phyloP scores from a whole-genome alignment of 2,113 vertebrate genomes.

The Arizona elegans region DNA sequence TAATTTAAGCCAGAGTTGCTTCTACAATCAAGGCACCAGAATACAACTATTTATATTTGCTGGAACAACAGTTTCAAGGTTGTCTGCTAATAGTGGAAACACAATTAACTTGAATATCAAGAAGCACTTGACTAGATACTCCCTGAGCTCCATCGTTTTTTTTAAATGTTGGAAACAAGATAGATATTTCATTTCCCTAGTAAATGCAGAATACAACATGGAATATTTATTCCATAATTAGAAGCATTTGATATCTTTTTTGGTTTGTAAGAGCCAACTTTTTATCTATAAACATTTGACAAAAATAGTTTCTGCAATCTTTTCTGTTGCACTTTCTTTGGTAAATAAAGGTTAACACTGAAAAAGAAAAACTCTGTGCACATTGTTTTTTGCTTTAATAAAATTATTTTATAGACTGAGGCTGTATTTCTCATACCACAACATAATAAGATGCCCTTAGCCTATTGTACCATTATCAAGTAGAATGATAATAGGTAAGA shows the following conservation, averaged over 20 bases:
- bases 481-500: background rate
- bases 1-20: background rate
- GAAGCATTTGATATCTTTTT: background rate
- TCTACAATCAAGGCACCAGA: background rate
- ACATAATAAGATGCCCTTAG: background rate
- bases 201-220: background rate
- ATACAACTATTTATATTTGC: background rate
- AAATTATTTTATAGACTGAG: background rate
- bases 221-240: background rate
- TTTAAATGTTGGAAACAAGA: background rate
- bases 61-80: too few species aligned
- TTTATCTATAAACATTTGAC: background rate
- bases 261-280: background rate
- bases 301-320: background rate
- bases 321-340: background rate
- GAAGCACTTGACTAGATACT: background rate
- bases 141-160: background rate
- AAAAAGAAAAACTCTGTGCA: background rate
- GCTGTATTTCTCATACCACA: background rate
- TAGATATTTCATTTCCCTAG: background rate
- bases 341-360: background rate
- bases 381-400: background rate
- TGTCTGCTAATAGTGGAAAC: background rate
- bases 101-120: background rate
- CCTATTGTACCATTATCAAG: background rate